These are phyloP conservation scores for Spatulosminthurus flaviceps DNA, from an alignment of 2,888 invertebrate species.

Conservation along the genomic window DNA sequence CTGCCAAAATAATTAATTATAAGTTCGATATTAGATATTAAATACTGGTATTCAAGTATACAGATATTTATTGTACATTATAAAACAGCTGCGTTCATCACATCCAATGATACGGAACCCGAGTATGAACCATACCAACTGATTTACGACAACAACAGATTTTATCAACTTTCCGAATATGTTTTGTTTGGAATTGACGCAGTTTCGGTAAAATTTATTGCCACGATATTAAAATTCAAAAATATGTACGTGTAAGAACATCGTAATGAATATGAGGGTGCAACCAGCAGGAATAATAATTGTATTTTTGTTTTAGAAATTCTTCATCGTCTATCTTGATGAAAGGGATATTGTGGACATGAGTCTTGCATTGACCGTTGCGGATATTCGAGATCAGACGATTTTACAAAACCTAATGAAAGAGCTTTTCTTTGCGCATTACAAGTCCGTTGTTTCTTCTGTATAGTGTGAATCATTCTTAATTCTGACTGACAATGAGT, in stretches of 20 bases:
- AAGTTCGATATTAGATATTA: no score
- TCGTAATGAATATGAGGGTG: no score
- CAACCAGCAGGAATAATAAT: no score
- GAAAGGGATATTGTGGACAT: slow-evolving; percentile 5
- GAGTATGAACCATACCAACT: slow-evolving; percentile 23
- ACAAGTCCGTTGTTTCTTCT: slow-evolving; percentile 16
- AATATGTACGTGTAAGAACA: no score
- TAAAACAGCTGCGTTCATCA: slow-evolving; percentile 33
- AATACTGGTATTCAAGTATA: no score
- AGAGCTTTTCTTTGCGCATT: slow-evolving; percentile 41
- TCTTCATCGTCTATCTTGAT: slow-evolving; percentile 33
- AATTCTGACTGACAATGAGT: not conserved
- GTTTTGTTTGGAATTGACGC: slow-evolving; percentile 31
- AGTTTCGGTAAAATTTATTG: slow-evolving; percentile 15
- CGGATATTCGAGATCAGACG: slow-evolving; percentile 23
- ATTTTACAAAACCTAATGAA: slow-evolving; percentile 35
- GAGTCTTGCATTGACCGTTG: slow-evolving; percentile 25
- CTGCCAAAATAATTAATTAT: no score
- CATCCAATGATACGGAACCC: slow-evolving; percentile 37
- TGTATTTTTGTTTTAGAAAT: slow-evolving; percentile 13
- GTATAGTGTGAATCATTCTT: no score
- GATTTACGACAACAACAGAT: slow-evolving; percentile 36
- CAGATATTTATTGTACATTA: not conserved
- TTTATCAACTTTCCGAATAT: slow-evolving; percentile 39
- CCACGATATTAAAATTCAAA: no score